These are phyloP conservation scores for Macrosiphum euphorbiae DNA, from an alignment of 2,888 invertebrate species.

Conservation along the genomic window DNA sequence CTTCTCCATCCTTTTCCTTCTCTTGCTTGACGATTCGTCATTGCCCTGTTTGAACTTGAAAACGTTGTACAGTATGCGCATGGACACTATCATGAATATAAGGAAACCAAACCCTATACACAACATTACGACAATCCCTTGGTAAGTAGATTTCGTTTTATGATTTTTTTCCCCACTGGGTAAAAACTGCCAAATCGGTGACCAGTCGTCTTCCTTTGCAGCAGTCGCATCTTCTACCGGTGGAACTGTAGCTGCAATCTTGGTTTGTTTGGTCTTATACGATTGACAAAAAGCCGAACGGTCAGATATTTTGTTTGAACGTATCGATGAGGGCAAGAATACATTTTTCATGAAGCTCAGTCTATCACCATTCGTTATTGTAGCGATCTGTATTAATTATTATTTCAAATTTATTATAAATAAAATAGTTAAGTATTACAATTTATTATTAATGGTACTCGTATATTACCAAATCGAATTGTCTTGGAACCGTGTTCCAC, in stretches of 20 bases:
- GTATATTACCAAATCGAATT: slow-evolving; percentile 44
- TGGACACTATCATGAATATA: slow-evolving; percentile 57
- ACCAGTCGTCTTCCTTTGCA: slow-evolving; percentile 49
- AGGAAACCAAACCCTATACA: slow-evolving; percentile 56
- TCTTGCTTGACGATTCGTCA: slow-evolving; percentile 8
- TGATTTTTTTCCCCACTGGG: slow-evolving; percentile 52
- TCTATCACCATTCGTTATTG: slow-evolving; percentile 44
- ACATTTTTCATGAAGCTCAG: slow-evolving; percentile 54
- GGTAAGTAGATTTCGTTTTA: slow-evolving; percentile 34
- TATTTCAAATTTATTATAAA: background rate
- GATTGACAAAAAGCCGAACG: background rate
- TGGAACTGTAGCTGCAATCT: background rate
- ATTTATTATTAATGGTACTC: background rate
- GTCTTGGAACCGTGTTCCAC: slow-evolving; percentile 47
- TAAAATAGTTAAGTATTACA: background rate
- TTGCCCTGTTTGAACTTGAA: slow-evolving; percentile 54
- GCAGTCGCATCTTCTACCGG: background rate
- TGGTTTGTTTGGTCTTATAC: background rate
- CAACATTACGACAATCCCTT: slow-evolving; percentile 31
- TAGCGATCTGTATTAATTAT: slow-evolving; percentile 35
- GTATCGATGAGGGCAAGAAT: slow-evolving; percentile 21
- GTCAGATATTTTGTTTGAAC: background rate
- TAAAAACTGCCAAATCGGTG: slow-evolving; percentile 61
- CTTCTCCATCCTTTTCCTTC: background rate
- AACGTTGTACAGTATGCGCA: slow-evolving; percentile 59